Base-by-base conservation (phyloP, 2,113 vertebrate genomes). In the Eublepharis macularius region DNA sequence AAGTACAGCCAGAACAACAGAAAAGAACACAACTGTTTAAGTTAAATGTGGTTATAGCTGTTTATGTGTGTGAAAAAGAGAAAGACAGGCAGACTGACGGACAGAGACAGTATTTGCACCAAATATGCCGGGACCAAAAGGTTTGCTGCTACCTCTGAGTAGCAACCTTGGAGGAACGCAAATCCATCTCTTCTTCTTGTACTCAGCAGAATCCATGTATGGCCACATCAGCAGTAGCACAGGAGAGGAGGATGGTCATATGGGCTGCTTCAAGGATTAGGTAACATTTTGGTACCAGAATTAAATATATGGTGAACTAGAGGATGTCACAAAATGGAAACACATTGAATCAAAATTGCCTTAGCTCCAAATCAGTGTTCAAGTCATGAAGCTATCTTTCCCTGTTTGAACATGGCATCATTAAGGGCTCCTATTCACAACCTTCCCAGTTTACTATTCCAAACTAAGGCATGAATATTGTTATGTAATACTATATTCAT, bases 1-100 rank as follows among this genome's bases (percentile, higher is more conserved):
- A 92, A 89, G 79, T 93, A 85, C 4, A 63, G 85, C 43, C 41
- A 91, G 77, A 47, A 82, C 41, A 77, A 90, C 57, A 76, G 41
- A 88, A 69, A 89, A 43, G 88, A 1, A 16, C 60, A 84, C 21
- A 86, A 51, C n/a, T 87, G 79, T 54, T 76, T 60, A 70, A 60
- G 8, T 69, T 13, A 87, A 90, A 76, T 74, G 70, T 77, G 57
- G 75, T 79, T 74, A 87, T 81, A 88, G 76, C 6, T 78, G 43
- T 63, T 13, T 63, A 24, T 10, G 26, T 8, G 24, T 65, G 63
- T 29, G 26, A 29, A 9, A 10, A 9, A 65, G 24, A 32, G 63
- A 10, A 32, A 65, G 45, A 47, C 5, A 47, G 45, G 10, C 5
- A 47, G 45, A 47, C 5, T 6, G 16, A 51, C 51, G 9, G 9